Base-by-base conservation (phyloP, 2,113 vertebrate species). In the Mesocricetus auratus region DNA sequence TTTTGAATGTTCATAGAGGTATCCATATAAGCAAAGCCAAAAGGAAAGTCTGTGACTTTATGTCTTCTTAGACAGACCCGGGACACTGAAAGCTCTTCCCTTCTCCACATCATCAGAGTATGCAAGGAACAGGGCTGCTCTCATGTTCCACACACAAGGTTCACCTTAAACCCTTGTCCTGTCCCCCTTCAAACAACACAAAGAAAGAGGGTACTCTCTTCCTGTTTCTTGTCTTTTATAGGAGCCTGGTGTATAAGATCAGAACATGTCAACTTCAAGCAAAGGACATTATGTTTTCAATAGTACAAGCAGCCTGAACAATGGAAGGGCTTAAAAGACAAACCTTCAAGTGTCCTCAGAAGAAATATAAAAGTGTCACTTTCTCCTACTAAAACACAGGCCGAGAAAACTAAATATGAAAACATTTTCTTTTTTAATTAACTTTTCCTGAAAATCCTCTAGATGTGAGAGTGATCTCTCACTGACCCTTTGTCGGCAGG, bases 131-230 rank as follows among this genome's bases (percentile, higher is more conserved):
- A 86, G 93, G 97, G 97, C 95, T 98, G 96, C 97, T 98, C 98
- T 98, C 98, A 98, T 97, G 98, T 98, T 98, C 97, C 93, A 96
- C 98, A 96, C 91, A 96, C 97, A 97, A 98, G 98, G 99, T 99
- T 98, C 97, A 98, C 98, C 98, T 96, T 91, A 91, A 69, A 95
- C 90, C 94, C 97, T 92, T 95, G 92, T 96, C 98, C 97, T 94
- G 98, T 96, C 97, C 97, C 97, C 92, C 71, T 94, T 93, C 81
- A 58, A 56, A 97, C 75, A 82, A 92, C 97, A 97, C 94, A 93
- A 33, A 95, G 94, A 96, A 93, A 94, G 90, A 95, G 91, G 39
- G 15, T 0, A 0, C 3, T 16, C 69, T 45, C 29, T 50, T 19
- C 9, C 21, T 60, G 17, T 62, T 53, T 56, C 24, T n/a, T 56